Percentiles rank a stretch among this genome's conserved stretches.
phyloP scores from a whole-genome alignment of 2,888 invertebrate species.

The Trichogramma evanescens region DNA sequence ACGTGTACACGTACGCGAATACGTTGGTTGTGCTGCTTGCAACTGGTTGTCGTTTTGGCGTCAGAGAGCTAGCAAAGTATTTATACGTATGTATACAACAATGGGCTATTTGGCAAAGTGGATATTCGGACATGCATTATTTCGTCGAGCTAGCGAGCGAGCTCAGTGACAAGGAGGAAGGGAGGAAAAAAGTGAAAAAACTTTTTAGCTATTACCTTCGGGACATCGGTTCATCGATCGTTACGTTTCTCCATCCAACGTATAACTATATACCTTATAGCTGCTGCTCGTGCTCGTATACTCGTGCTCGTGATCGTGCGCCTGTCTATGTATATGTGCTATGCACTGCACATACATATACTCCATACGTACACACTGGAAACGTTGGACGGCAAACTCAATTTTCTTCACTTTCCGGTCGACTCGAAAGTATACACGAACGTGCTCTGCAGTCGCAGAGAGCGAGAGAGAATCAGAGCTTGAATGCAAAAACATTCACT shows the following conservation, averaged over 20 bases:
- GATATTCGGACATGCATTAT: conserved; percentile 14
- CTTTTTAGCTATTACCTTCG: too few relatives aligned
- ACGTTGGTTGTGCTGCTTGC: too few relatives aligned
- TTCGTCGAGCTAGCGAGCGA: neutral
- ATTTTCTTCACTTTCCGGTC: conserved; percentile 23
- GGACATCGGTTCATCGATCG: too few relatives aligned
- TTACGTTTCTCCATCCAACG: too few relatives aligned
- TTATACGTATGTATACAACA: too few relatives aligned
- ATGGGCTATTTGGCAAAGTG: conserved; percentile 15
- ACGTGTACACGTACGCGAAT: too few relatives aligned
- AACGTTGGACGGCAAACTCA: conserved; percentile 22
- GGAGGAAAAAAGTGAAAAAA: too few relatives aligned
- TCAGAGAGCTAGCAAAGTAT: too few relatives aligned
- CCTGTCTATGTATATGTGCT: neutral
- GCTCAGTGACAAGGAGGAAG: too few relatives aligned
- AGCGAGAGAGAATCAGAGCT: neutral
- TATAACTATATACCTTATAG: neutral
- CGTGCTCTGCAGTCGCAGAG: neutral
- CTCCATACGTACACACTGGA: conserved; percentile 5
- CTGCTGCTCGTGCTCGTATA: neutral
- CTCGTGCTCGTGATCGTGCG: conserved; percentile 10
- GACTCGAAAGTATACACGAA: neutral
- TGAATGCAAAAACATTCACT: conserved; percentile 7
- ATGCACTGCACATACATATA: conserved; percentile 1
- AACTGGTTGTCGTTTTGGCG: too few relatives aligned